Evolutionary conservation across 2,113 vertebrate genomes (phyloP).

Genomic region (Mesitornis unicolor): DNA sequence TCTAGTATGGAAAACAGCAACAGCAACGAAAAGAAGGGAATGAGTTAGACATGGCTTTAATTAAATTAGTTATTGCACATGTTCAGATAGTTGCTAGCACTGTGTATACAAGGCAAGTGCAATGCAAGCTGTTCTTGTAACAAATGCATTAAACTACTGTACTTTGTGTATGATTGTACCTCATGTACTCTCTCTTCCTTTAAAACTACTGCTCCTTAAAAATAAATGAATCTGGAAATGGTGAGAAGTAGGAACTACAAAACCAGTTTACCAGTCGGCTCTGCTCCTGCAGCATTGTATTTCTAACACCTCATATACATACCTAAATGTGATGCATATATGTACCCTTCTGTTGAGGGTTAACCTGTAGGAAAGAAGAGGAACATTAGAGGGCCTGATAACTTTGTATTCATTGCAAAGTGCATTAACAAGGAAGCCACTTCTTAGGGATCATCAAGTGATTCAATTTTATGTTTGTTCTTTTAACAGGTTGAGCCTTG

Average conservation of each 20-base stretch:
- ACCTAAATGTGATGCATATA: not conserved
- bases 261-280: not conserved
- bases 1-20: not conserved
- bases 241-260: not conserved
- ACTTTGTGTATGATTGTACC: not conserved
- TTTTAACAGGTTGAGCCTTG: slow-evolving; percentile 84
- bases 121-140: not conserved
- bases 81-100: not conserved
- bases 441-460: not conserved
- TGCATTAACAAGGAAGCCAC: not conserved
- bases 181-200: not conserved
- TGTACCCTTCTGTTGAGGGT: not conserved
- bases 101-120: not conserved
- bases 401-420: not conserved
- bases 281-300: not conserved
- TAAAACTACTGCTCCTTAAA: not conserved
- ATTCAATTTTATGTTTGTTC: not conserved
- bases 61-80: not conserved
- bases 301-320: rapidly evolving
- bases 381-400: not conserved
- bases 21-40: not conserved
- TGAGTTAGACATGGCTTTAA: not conserved
- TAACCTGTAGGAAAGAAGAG: not conserved
- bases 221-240: not conserved
- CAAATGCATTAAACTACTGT: not conserved